These are phyloP conservation scores for Drosophila kohkoa DNA, from an alignment of 1,140 invertebrate genomes.

Conservation along the genomic window DNA sequence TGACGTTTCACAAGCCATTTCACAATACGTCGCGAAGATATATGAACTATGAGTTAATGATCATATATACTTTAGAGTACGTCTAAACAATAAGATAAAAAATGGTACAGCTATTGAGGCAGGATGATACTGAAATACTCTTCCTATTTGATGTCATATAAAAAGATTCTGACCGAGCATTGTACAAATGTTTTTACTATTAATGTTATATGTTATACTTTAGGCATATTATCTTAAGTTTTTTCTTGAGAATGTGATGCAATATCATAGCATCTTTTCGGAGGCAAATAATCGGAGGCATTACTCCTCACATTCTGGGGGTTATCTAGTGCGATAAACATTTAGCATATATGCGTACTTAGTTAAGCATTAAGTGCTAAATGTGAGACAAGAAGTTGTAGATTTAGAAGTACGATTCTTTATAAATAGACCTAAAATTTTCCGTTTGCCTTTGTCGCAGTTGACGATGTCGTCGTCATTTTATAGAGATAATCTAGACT, in stretches of 20 bases:
- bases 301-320: not conserved
- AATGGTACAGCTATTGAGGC: not conserved
- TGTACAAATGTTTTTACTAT: not conserved
- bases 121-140: constrained; percentile 9
- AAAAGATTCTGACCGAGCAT: not conserved
- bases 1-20: constrained; percentile 27
- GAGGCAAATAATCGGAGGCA: not conserved
- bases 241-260: not conserved
- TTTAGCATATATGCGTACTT: constrained; percentile 39
- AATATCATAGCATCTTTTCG: not conserved
- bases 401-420: constrained; percentile 45
- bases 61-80: constrained; percentile 20
- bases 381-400: constrained; percentile 43
- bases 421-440: constrained; percentile 76
- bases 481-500: constrained; percentile 62
- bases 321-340: constrained; percentile 37
- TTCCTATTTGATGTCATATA: not conserved
- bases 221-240: not conserved
- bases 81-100: constrained; percentile 29
- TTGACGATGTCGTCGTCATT: constrained; percentile 39
- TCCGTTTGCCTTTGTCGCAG: constrained; percentile 70
- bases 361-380: constrained; percentile 35
- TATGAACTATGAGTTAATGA: not conserved
- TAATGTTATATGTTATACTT: not conserved
- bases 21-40: constrained; percentile 31